phyloP scores from a whole-genome alignment of 2,797 vertebrate genomes.

The Cichlasoma orientale region DNA sequence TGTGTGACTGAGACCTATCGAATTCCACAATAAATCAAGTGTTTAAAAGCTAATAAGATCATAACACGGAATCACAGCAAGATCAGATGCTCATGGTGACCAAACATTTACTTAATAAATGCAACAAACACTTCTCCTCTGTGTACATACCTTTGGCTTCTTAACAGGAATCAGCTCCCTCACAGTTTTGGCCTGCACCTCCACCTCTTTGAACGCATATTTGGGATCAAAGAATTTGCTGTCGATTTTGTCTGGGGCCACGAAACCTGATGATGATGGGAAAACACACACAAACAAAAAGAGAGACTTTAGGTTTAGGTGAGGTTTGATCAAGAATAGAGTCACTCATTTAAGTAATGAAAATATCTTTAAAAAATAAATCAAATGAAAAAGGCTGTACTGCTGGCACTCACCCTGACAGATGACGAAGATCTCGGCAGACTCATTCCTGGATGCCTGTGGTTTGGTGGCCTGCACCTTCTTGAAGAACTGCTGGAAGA shows the following conservation, averaged over 20 bases:
- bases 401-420: slow-evolving; percentile 87
- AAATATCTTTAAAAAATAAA: background rate
- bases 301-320: background rate
- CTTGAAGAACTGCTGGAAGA: slow-evolving; percentile 96
- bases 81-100: background rate
- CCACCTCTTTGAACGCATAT: slow-evolving; percentile 95
- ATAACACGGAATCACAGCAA: background rate
- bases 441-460: slow-evolving; percentile 95
- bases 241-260: slow-evolving; percentile 96
- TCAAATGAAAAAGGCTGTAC: background rate
- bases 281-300: background rate
- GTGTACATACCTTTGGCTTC: slow-evolving; percentile 88
- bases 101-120: background rate
- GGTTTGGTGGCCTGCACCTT: slow-evolving; percentile 97
- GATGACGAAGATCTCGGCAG: slow-evolving; percentile 96
- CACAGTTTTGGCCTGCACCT: slow-evolving; percentile 90
- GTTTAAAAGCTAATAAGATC: background rate
- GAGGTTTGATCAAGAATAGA: background rate
- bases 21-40: background rate
- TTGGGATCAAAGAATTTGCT: slow-evolving; percentile 96
- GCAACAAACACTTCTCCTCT: background rate
- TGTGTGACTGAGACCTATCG: background rate
- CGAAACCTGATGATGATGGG: slow-evolving; percentile 80
- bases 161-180: slow-evolving; percentile 88
- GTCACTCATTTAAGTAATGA: background rate